Percentiles rank a stretch among this genome's conserved stretches.
Conservation (phyloP, 2,888 invertebrate genomes). For the Clusia tigrina region DNA sequence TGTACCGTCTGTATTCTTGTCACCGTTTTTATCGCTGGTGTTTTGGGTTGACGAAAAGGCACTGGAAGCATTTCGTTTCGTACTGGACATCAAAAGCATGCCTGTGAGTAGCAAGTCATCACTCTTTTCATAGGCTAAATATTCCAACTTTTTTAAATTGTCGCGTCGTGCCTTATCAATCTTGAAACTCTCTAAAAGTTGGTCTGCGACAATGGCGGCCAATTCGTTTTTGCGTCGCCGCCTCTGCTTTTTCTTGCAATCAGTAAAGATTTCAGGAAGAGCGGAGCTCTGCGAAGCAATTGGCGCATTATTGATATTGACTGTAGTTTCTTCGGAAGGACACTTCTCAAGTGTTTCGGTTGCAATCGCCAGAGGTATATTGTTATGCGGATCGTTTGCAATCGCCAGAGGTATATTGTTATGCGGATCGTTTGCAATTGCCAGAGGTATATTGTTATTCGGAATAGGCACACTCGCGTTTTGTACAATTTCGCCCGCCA, state of each 20-base stretch:
- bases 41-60: not conserved
- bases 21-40: not conserved
- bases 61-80: constrained; percentile 56
- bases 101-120: constrained; percentile 61
- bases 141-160: constrained; percentile 62
- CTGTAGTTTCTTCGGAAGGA: constrained; percentile 48
- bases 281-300: constrained; percentile 55
- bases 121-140: constrained; percentile 63
- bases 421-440: no score
- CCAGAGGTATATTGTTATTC: no score
- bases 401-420: no score
- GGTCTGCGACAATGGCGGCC: constrained; percentile 64
- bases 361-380: not conserved
- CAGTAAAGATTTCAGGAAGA: constrained; percentile 41
- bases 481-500: not conserved
- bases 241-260: constrained; percentile 54
- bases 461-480: no score
- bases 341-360: not conserved
- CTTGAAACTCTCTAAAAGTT: constrained; percentile 63
- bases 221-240: constrained; percentile 62
- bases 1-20: constrained; percentile 16
- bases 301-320: constrained; percentile 54
- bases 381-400: no score
- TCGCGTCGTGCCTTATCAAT: constrained; percentile 63
- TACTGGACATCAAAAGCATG: constrained; percentile 62